Evolutionary conservation across 2,888 invertebrate species (phyloP).

Genomic region (Protodeltote pygarga): DNA sequence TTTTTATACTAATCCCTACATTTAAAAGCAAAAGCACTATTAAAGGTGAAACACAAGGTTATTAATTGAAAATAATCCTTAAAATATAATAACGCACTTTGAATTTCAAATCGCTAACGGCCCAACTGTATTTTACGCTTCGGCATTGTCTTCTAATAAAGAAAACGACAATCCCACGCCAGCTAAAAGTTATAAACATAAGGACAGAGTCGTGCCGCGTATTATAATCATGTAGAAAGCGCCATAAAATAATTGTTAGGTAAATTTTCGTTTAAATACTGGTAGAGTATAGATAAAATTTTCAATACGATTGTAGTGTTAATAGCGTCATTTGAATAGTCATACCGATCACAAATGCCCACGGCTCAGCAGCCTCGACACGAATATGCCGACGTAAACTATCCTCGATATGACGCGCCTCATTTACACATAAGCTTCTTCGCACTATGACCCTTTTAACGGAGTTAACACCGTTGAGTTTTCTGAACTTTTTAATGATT

Average conservation of each 20-base stretch:
- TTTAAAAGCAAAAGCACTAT: conserved; percentile 17
- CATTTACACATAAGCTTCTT: conserved; percentile 55
- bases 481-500: too few relatives aligned
- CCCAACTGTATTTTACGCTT: conserved; percentile 23
- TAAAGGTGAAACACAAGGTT: conserved; percentile 8
- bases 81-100: conserved; percentile 33
- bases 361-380: conserved; percentile 80
- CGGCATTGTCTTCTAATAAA: conserved; percentile 43
- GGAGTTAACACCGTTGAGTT: too few relatives aligned
- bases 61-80: conserved; percentile 42
- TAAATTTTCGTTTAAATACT: conserved; percentile 37
- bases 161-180: conserved; percentile 32
- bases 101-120: conserved; percentile 45
- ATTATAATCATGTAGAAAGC: conserved; percentile 45
- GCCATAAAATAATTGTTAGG: conserved; percentile 36
- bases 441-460: conserved; percentile 37
- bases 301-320: conserved; percentile 47
- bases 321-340: conserved; percentile 55
- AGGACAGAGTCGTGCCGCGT: conserved; percentile 34
- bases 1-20: conserved; percentile 26
- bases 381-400: conserved; percentile 79
- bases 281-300: conserved; percentile 37
- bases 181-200: conserved; percentile 33
- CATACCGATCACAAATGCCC: conserved; percentile 71
- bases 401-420: conserved; percentile 64